Evolutionary conservation across 1,140 invertebrate species (phyloP).

Genomic region (Neomicropteryx cornuta): DNA sequence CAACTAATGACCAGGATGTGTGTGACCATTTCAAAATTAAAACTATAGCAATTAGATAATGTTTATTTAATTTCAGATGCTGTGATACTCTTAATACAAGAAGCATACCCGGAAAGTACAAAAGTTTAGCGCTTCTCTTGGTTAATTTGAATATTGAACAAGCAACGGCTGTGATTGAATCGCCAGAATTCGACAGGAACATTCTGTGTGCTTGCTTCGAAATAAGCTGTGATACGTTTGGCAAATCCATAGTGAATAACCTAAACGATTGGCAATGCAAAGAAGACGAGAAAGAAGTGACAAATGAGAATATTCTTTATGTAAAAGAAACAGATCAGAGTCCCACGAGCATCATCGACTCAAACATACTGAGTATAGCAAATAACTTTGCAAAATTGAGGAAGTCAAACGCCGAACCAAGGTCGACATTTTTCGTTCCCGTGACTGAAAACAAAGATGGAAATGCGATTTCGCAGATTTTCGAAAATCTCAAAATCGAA

Average conservation of each 20-base stretch:
- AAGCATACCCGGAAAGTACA: constrained; percentile 18
- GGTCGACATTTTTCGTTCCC: constrained; percentile 37
- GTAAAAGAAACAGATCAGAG: constrained; percentile 21
- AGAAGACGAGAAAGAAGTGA: constrained; percentile 23
- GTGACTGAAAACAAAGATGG: constrained; percentile 25
- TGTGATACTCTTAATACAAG: constrained; percentile 19
- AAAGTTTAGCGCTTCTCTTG: constrained; percentile 23
- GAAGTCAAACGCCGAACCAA: constrained; percentile 29
- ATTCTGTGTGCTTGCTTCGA: constrained; percentile 24
- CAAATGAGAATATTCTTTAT: constrained; percentile 22
- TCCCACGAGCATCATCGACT: constrained; percentile 27
- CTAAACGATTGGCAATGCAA: constrained; percentile 24
- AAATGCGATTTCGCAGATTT: constrained; percentile 27
- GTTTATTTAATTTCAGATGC: constrained; percentile 19
- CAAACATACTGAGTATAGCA: constrained; percentile 31
- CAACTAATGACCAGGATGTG: too few species aligned
- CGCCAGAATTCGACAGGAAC: constrained; percentile 30
- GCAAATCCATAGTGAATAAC: constrained; percentile 26
- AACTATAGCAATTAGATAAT: background rate
- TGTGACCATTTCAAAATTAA: too few species aligned
- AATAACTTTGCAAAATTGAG: constrained; percentile 33
- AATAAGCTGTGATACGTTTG: constrained; percentile 23
- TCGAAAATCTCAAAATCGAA: constrained; percentile 22
- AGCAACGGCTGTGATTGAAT: constrained; percentile 22
- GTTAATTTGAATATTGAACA: constrained; percentile 25